These are phyloP conservation scores for Mamestra configurata DNA, from an alignment of 1,140 invertebrate genomes.

Conservation along the genomic window DNA sequence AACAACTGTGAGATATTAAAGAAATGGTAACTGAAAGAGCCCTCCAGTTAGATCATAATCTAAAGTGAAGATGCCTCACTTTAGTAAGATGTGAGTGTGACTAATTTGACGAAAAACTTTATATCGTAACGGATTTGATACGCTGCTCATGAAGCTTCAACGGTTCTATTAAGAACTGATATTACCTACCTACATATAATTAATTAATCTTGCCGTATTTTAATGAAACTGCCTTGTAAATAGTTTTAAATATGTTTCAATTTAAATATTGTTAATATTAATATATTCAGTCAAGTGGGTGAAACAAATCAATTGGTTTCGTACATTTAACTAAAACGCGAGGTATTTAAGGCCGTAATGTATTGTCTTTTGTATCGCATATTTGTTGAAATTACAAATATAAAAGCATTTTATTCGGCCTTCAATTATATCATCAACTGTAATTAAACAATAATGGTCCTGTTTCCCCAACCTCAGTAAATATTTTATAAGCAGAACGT, in stretches of 20 bases:
- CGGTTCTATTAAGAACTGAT: background rate
- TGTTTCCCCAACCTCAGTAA: background rate
- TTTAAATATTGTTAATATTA: background rate
- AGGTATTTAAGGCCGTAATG: background rate
- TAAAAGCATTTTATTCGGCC: background rate
- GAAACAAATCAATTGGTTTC: background rate
- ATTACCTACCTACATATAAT: conserved; percentile 3
- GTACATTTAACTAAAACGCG: background rate
- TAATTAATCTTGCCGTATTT: conserved; percentile 31
- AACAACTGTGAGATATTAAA: conserved; percentile 1
- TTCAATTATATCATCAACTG: background rate
- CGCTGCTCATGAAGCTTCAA: background rate
- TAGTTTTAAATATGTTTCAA: conserved; percentile 20
- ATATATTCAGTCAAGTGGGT: background rate
- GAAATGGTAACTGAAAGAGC: conserved; percentile 1
- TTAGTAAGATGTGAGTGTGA: no score
- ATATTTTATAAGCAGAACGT: background rate
- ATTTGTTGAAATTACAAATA: background rate
- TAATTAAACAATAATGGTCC: background rate
- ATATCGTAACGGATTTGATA: background rate
- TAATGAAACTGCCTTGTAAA: conserved; percentile 36
- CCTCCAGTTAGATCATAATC: background rate
- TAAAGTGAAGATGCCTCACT: conserved; percentile 20
- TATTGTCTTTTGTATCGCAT: background rate
- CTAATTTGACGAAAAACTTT: background rate